phyloP scores from a whole-genome alignment of 2,888 invertebrate genomes.

The Conomelus anceps region DNA sequence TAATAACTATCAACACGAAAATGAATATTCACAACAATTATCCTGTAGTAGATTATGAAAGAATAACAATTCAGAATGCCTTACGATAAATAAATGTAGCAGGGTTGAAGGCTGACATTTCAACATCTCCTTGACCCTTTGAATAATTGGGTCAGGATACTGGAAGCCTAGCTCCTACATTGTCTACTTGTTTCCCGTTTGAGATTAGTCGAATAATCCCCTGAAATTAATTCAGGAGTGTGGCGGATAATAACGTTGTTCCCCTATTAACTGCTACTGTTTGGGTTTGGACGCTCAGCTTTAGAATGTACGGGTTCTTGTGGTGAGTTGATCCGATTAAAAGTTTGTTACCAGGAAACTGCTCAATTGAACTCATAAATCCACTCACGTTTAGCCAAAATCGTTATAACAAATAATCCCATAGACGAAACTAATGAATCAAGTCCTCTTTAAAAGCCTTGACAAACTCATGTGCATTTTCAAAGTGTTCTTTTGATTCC shows the following conservation, averaged over 20 bases:
- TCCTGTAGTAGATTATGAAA: too few relatives aligned
- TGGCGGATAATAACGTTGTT: neutral
- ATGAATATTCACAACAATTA: too few relatives aligned
- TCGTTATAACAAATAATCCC: neutral
- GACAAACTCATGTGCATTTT: neutral
- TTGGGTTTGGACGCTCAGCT: neutral
- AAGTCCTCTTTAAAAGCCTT: too few relatives aligned
- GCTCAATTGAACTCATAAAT: neutral
- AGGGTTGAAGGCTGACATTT: neutral
- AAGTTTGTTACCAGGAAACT: neutral
- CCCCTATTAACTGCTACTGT: neutral
- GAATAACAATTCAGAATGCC: neutral
- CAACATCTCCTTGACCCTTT: neutral
- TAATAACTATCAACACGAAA: too few relatives aligned
- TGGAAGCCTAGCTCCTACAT: neutral
- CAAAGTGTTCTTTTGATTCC: too few relatives aligned
- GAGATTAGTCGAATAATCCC: neutral
- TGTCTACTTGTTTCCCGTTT: neutral
- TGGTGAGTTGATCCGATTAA: neutral
- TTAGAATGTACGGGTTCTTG: neutral
- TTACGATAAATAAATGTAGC: neutral
- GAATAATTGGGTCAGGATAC: neutral
- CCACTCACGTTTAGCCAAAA: neutral
- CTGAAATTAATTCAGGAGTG: neutral
- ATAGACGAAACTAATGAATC: neutral